Conservation (phyloP, 2,113 vertebrate species). For the Arizona elegans region DNA sequence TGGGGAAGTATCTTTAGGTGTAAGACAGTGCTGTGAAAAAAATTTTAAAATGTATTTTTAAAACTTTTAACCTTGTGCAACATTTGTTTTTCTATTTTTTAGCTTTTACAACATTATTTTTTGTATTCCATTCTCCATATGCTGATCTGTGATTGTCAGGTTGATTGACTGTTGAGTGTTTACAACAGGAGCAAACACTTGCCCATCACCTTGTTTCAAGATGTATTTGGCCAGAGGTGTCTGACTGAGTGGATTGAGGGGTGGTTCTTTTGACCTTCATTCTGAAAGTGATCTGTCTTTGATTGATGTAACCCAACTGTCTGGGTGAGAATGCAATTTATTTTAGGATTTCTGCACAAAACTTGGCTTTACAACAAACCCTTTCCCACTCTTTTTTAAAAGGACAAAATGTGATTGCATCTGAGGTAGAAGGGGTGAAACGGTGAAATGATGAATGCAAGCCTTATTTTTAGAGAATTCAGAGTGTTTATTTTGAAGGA, state of each 20-base stretch:
- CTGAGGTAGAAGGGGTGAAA: neutral
- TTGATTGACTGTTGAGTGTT: neutral
- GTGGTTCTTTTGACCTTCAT: neutral
- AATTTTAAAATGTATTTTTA: neutral
- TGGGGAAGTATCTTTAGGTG: neutral
- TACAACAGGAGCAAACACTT: neutral
- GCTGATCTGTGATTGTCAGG: neutral
- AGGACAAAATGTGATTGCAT: neutral
- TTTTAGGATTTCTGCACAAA: neutral
- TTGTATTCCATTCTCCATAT: neutral
- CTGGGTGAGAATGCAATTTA: neutral
- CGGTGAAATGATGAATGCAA: neutral
- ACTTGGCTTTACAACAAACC: conserved; percentile 5
- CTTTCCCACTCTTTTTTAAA: conserved; percentile 16
- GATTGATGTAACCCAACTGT: neutral
- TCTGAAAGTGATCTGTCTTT: neutral
- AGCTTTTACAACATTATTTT: neutral
- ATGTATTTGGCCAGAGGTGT: neutral
- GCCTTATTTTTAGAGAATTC: neutral
- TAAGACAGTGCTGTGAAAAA: neutral
- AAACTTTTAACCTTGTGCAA: neutral
- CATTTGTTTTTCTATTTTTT: neutral
- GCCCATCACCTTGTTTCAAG: neutral
- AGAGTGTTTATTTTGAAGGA: neutral
- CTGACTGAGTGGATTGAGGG: neutral